Evolutionary conservation across 2,797 vertebrate species (phyloP).

Genomic region (Coendou prehensilis): DNA sequence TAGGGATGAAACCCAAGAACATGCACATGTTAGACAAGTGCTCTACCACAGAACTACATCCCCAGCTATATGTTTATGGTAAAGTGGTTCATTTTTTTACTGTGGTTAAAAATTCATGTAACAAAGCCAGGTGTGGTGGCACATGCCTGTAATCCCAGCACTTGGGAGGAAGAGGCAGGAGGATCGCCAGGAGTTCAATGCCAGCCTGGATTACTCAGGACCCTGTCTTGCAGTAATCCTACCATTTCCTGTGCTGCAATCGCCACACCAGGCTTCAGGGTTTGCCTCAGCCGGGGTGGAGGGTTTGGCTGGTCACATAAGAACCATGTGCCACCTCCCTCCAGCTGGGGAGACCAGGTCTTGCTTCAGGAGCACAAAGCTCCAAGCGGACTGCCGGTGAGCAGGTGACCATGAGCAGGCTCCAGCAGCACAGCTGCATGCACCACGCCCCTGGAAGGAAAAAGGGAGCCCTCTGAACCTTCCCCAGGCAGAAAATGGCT

Average conservation of each 20-base stretch:
- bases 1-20: neutral
- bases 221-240: neutral
- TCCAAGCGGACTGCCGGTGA: neutral
- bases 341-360: neutral
- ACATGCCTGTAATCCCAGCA: neutral
- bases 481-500: neutral
- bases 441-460: neutral
- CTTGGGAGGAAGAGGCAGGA: neutral
- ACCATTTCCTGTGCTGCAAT: neutral
- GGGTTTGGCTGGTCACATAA: neutral
- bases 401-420: neutral
- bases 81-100: neutral
- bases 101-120: neutral
- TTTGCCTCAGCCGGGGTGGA: neutral
- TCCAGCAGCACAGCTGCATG: neutral
- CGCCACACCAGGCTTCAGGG: neutral
- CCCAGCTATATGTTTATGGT: neutral
- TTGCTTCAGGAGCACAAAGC: neutral
- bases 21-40: neutral
- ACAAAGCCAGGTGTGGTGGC: neutral
- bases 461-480: neutral
- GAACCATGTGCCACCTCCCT: neutral
- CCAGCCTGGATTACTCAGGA: neutral
- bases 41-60: neutral
- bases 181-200: neutral